A percentile compares a stretch with the other conserved stretches of the same genome.
Conservation (phyloP, 2,113 vertebrate species). For the Paedocypris sp. region DNA sequence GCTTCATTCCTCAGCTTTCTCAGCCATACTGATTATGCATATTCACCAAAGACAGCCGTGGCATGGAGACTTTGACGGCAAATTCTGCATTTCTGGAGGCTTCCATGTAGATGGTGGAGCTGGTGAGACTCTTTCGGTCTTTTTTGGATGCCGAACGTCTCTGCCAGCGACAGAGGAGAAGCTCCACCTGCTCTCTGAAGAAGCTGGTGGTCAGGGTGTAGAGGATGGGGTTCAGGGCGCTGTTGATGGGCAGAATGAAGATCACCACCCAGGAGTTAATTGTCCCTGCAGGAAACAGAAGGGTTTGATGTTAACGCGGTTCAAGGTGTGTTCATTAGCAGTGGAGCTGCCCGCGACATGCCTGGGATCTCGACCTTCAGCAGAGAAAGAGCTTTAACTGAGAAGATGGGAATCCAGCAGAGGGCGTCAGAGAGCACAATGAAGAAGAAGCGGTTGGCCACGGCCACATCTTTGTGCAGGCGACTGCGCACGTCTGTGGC, state of each 20-base stretch:
- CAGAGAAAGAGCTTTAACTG: conserved; percentile 64
- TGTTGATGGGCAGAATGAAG: conserved; percentile 73
- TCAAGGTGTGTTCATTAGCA: too few species aligned
- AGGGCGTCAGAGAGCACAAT: conserved; percentile 81
- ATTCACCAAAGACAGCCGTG: conserved; percentile 42
- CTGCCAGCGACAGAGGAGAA: conserved; percentile 58
- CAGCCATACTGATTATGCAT: conserved; percentile 50
- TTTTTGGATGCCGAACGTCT: conserved; percentile 52
- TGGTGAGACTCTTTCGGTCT: conserved; percentile 54
- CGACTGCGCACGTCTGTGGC: conserved; percentile 56
- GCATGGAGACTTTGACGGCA: conserved; percentile 45
- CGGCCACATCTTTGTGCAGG: conserved; percentile 54
- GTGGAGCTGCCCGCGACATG: conserved; percentile 13
- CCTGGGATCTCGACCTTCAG: conserved; percentile 66
- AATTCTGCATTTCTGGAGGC: conserved; percentile 20
- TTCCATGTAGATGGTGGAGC: conserved; percentile 53
- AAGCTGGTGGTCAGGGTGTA: conserved; percentile 70
- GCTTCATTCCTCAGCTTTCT: neutral
- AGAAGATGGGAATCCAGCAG: conserved; percentile 79
- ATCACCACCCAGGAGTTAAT: conserved; percentile 67
- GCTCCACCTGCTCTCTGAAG: conserved; percentile 72
- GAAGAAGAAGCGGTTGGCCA: conserved; percentile 68
- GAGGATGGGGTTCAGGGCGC: conserved; percentile 69
- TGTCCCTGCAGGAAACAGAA: conserved; percentile 46
- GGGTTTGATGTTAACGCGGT: neutral